Conservation (phyloP, 2,888 invertebrate genomes). For the Hydropsyche betteni region DNA sequence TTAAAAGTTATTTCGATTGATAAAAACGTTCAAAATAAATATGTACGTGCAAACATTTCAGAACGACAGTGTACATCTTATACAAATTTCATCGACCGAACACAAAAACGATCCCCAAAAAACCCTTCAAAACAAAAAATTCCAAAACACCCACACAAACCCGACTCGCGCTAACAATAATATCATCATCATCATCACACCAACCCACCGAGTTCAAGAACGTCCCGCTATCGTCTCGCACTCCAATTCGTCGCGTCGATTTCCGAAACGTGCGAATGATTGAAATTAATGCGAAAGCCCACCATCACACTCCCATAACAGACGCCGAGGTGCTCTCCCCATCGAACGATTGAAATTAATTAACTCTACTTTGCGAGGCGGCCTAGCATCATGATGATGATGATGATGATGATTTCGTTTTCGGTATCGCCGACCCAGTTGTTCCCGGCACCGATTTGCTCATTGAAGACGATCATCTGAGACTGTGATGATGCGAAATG, state of each 20-base stretch:
- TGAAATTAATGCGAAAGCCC: constrained; percentile 20
- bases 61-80: too few relatives aligned
- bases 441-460: constrained; percentile 13
- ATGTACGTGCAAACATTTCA: too few relatives aligned
- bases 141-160: neutral
- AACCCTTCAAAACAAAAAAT: neutral
- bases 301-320: too few relatives aligned
- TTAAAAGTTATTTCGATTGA: too few relatives aligned
- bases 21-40: too few relatives aligned
- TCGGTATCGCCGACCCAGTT: constrained; percentile 4
- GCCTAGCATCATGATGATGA: too few relatives aligned
- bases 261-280: constrained; percentile 16
- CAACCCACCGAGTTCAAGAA: neutral
- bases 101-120: too few relatives aligned
- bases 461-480: constrained; percentile 26
- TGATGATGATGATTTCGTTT: too few relatives aligned
- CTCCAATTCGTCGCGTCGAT: constrained; percentile 13
- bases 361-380: too few relatives aligned
- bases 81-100: too few relatives aligned
- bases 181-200: neutral
- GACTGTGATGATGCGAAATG: constrained; percentile 4
- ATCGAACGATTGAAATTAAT: too few relatives aligned
- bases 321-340: too few relatives aligned
- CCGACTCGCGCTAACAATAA: neutral
- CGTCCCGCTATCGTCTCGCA: neutral